These are phyloP conservation scores for Cololabis saira DNA, from an alignment of 2,113 vertebrate species.

Conservation along the genomic window DNA sequence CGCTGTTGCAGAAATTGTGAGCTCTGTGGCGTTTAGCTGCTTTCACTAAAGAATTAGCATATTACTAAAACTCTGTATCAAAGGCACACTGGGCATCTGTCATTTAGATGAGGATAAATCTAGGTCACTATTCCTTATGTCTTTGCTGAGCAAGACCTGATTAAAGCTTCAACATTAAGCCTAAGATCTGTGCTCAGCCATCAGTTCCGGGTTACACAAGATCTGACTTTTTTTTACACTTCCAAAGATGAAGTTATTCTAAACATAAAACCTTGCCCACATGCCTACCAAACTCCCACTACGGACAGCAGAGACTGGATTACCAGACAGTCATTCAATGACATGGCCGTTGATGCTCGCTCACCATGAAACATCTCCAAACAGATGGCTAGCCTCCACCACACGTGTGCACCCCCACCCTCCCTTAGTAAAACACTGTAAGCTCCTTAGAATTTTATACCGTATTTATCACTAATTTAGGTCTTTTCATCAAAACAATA, in stretches of 20 bases:
- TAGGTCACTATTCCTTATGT: conserved; percentile 69
- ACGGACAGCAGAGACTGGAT: conserved; percentile 65
- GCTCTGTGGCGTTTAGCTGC: conserved; percentile 39
- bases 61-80: conserved; percentile 40
- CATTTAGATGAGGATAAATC: conserved; percentile 67
- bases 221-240: conserved; percentile 2
- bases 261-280: conserved; percentile 2
- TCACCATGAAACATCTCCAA: conserved; percentile 66
- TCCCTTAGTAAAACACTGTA: conserved; percentile 71
- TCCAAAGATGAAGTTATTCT: conserved; percentile 29
- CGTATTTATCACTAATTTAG: conserved; percentile 75
- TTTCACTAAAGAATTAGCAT: conserved; percentile 61
- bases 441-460: conserved; percentile 78
- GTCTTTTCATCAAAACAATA: conserved; percentile 58
- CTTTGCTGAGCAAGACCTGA: conserved; percentile 52
- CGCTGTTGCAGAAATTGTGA: conserved; percentile 18
- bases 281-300: conserved; percentile 4
- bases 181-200: conserved; percentile 25
- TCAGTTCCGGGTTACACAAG: conserved; percentile 44
- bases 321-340: conserved; percentile 65
- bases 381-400: conserved; percentile 78
- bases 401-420: conserved; percentile 63
- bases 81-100: conserved; percentile 72
- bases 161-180: conserved; percentile 59
- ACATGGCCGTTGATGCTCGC: conserved; percentile 55